Percentiles rank a stretch among this genome's conserved stretches.
phyloP scores from a whole-genome alignment of 2,797 vertebrate genomes.

The Helarctos malayanus region DNA sequence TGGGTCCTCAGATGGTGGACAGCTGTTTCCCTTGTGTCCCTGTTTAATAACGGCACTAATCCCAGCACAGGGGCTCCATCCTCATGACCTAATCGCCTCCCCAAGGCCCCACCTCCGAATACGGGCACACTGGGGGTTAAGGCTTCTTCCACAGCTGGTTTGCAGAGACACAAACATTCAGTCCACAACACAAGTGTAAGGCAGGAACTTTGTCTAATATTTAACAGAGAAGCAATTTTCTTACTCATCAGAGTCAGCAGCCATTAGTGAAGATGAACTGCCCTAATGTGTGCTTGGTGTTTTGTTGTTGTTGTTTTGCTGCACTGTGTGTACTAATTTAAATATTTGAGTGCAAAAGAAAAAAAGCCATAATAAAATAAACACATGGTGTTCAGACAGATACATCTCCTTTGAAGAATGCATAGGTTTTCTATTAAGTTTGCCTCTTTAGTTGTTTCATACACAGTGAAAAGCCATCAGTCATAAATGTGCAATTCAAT shows the following conservation, averaged over 20 bases:
- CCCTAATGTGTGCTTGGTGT: not conserved
- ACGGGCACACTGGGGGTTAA: accelerated
- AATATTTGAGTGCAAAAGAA: not conserved
- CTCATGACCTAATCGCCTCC: not conserved
- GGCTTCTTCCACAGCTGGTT: not conserved
- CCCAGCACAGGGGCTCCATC: not conserved
- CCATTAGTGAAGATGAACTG: not conserved
- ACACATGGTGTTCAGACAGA: not conserved
- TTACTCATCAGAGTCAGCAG: not conserved
- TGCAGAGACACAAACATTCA: not conserved
- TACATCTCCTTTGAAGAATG: slow-evolving; percentile 30
- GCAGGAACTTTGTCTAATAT: slow-evolving; percentile 28
- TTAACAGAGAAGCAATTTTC: slow-evolving; percentile 13
- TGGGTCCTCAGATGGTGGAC: not conserved
- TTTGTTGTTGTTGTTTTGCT: not conserved
- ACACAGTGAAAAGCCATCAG: not conserved
- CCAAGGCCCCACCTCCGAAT: not conserved
- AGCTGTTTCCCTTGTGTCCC: not conserved
- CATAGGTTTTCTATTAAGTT: slow-evolving; percentile 5
- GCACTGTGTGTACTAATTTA: not conserved
- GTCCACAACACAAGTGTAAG: not conserved
- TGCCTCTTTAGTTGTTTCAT: not conserved
- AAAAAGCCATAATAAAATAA: not conserved
- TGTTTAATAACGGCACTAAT: not conserved
- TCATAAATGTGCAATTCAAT: not conserved